Percentiles rank a stretch among this genome's conserved stretches.
These are phyloP conservation scores for Frankliniella intonsa DNA, from an alignment of 2,888 invertebrate genomes.

Conservation along the genomic window DNA sequence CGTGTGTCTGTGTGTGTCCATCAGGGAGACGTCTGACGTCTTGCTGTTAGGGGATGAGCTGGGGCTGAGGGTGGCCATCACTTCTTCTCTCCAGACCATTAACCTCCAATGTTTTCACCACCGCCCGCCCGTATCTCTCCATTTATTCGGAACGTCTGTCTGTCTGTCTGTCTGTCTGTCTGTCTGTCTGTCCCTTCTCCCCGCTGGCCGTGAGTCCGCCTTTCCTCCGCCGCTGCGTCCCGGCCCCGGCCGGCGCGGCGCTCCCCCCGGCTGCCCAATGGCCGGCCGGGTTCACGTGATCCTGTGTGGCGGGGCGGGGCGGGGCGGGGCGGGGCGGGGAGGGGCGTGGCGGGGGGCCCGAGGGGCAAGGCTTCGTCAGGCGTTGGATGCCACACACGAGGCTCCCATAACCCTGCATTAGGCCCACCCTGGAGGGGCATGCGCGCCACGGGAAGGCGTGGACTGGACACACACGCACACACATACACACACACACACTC, in stretches of 20 bases:
- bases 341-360: neutral
- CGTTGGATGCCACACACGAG: constrained; percentile 23
- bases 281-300: neutral
- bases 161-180: no score
- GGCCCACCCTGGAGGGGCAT: constrained; percentile 3
- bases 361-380: neutral
- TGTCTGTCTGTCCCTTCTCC: no score
- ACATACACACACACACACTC: no score
- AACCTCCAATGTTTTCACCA: neutral
- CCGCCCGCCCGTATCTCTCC: neutral
- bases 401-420: constrained; percentile 17
- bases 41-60: no score
- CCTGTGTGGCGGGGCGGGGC: neutral
- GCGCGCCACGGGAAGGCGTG: constrained; percentile 13
- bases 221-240: no score
- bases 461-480: constrained; percentile 14
- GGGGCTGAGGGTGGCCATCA: no score
- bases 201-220: no score
- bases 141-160: neutral
- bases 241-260: neutral
- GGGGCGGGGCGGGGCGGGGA: neutral
- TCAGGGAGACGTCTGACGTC: no score
- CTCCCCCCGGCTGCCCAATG: neutral
- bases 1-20: neutral
- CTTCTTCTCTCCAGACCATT: neutral